These are phyloP conservation scores for Belgica antarctica DNA, from an alignment of 2,888 invertebrate species.

Conservation along the genomic window DNA sequence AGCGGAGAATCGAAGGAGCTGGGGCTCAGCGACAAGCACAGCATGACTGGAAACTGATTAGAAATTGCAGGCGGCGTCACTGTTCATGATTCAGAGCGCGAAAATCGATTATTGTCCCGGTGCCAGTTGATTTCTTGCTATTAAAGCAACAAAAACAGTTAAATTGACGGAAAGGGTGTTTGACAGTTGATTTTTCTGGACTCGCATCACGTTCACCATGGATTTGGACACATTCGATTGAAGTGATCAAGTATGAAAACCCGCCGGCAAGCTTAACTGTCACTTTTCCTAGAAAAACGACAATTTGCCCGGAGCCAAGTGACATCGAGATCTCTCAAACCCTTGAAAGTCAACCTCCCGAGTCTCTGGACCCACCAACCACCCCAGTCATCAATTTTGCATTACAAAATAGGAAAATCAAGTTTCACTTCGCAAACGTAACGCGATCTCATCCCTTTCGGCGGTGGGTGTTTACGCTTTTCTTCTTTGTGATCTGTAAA, in stretches of 20 bases:
- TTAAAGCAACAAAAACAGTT: background rate
- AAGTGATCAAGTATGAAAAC: no score
- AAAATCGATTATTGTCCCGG: background rate
- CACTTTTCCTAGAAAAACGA: no score
- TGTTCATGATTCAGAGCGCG: no score
- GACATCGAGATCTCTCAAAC: no score
- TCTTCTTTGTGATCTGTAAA: slow-evolving; percentile 18
- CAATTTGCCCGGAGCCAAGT: no score
- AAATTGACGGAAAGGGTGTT: background rate
- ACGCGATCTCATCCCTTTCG: slow-evolving; percentile 5
- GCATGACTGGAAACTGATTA: background rate
- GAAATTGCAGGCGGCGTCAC: background rate
- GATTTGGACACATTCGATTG: background rate
- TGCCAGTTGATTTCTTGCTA: background rate
- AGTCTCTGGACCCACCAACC: no score
- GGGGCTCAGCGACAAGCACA: slow-evolving; percentile 14
- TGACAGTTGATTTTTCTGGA: background rate
- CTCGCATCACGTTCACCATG: background rate
- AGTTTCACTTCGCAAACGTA: background rate
- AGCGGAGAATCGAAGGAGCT: background rate
- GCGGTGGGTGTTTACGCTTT: background rate
- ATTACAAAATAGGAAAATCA: slow-evolving; percentile 11
- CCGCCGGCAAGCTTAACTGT: no score
- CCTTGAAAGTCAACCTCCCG: background rate
- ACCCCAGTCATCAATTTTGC: background rate